These are phyloP conservation scores for Ericerus pela DNA, from an alignment of 1,140 invertebrate genomes.

Conservation along the genomic window DNA sequence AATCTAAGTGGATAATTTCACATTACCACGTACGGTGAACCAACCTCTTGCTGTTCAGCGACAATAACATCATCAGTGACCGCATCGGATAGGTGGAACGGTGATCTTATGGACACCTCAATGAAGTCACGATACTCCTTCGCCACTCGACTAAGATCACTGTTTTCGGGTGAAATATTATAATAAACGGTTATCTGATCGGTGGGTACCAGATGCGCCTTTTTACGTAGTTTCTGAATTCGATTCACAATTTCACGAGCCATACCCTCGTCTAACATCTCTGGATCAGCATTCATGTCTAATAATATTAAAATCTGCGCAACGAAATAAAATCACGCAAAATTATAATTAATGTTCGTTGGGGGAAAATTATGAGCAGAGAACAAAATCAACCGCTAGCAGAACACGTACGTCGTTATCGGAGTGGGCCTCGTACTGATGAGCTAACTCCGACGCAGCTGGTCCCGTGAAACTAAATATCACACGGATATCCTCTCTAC, in stretches of 20 bases:
- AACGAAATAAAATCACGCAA: slow-evolving; percentile 4
- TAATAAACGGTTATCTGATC: slow-evolving; percentile 81
- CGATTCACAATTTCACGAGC: slow-evolving; percentile 92
- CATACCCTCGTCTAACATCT: slow-evolving; percentile 77
- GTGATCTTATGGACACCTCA: slow-evolving; percentile 64
- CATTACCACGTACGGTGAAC: too few relatives aligned
- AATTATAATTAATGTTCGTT: slow-evolving; percentile 1
- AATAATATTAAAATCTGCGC: slow-evolving; percentile 49
- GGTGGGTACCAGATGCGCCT: slow-evolving; percentile 79
- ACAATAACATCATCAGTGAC: slow-evolving; percentile 26
- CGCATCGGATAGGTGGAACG: slow-evolving; percentile 34
- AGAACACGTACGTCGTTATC: slow-evolving; percentile 51
- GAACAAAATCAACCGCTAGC: not conserved
- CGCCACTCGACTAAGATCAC: slow-evolving; percentile 51
- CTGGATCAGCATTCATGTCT: slow-evolving; percentile 33
- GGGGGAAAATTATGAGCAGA: not conserved
- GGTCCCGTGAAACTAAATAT: slow-evolving; percentile 57
- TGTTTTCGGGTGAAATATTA: slow-evolving; percentile 40
- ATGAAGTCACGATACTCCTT: slow-evolving; percentile 57
- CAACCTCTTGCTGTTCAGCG: slow-evolving; percentile 39
- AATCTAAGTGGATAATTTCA: too few relatives aligned
- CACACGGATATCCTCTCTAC: slow-evolving; percentile 52
- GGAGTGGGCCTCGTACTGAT: slow-evolving; percentile 75
- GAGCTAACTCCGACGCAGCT: slow-evolving; percentile 40
- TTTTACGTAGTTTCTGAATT: slow-evolving; percentile 93